Evolutionary conservation across 2,113 vertebrate genomes (phyloP), one percentile per base, ranked within the genome.

Genomic region (Thinocorus orbignyianus): DNA sequence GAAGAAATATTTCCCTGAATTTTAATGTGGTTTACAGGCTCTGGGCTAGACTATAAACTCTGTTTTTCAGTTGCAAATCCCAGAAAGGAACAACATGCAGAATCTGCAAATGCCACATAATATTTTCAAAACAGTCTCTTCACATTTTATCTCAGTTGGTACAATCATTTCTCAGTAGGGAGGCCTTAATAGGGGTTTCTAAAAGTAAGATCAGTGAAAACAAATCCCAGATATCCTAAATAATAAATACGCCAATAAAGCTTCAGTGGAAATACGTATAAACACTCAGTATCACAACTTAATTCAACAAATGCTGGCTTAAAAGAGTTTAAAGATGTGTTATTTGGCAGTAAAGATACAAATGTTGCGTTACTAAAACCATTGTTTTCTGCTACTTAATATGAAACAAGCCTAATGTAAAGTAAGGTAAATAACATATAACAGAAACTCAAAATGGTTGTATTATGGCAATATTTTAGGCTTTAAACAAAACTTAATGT

Each of bases 1-100:
- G 33, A 81, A 52, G 39, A 71, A 88, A 86, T 95, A 41, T 93
- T 96, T 58, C 51, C 11, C 61, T 90, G 93, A 95, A 95, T 95
- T 39, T 82, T 94, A 93, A 94, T 94, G 72, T 64, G 28, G 39
- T 90, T 93, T 97, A 73, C 33, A 73, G 72, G 41, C 82, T 95
- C 24, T 83, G 62, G 41, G 55, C 24, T 81, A 93, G 68, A 95
- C 23, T 66, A 68, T 65, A 81, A 95, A 93, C 24, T 95, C 48
- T 86, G 28, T 17, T 72, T 90, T 87, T 92, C 52, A 42, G 31
- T 57, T 93, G 61, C 57, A 94, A 81, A 74, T 74, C 46, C 88
- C 30, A 76, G n/a, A 68, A 52, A 64, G 60, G 9, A 65, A 14
- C 7, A 84, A 65, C 66, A 82, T 80, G 37, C 33, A 69, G 48